phyloP scores from a whole-genome alignment of 2,113 vertebrate species.

The Bubo scandiacus region DNA sequence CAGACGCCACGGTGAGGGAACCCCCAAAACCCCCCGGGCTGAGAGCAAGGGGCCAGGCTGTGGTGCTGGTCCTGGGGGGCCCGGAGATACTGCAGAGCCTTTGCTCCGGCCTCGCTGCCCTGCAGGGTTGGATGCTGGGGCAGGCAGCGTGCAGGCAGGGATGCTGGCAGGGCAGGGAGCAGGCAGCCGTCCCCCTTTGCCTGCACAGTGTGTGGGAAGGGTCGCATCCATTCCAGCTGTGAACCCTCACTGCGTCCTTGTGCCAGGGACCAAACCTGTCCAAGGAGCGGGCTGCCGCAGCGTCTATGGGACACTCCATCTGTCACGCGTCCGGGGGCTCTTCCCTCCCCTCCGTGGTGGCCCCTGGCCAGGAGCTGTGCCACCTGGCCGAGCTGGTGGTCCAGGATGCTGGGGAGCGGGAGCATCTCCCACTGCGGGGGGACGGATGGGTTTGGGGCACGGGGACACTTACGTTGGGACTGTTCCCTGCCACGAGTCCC shows the following conservation, averaged over 20 bases:
- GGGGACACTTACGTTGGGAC: neutral
- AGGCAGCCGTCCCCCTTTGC: neutral
- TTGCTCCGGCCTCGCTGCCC: fast-evolving
- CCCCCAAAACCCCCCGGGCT: fast-evolving
- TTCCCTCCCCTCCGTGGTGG: neutral
- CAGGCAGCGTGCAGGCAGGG: neutral
- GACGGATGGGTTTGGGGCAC: neutral
- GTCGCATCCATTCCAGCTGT: neutral
- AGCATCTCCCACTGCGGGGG: neutral
- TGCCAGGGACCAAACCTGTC: neutral
- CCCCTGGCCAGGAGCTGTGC: neutral
- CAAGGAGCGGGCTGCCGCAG: neutral
- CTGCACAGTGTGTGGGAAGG: neutral
- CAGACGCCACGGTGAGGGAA: neutral
- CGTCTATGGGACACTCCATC: fast-evolving
- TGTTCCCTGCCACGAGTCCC: fast-evolving
- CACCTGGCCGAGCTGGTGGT: fast-evolving
- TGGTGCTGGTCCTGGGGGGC: neutral
- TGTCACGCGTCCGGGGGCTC: neutral
- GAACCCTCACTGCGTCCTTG: neutral
- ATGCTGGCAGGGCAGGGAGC: neutral
- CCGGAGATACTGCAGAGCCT: neutral
- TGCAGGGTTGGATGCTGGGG: neutral
- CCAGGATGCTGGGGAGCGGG: neutral
- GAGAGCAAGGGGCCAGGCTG: neutral